Conservation (phyloP, 2,888 invertebrate species). For the Itoplectis maculator region DNA sequence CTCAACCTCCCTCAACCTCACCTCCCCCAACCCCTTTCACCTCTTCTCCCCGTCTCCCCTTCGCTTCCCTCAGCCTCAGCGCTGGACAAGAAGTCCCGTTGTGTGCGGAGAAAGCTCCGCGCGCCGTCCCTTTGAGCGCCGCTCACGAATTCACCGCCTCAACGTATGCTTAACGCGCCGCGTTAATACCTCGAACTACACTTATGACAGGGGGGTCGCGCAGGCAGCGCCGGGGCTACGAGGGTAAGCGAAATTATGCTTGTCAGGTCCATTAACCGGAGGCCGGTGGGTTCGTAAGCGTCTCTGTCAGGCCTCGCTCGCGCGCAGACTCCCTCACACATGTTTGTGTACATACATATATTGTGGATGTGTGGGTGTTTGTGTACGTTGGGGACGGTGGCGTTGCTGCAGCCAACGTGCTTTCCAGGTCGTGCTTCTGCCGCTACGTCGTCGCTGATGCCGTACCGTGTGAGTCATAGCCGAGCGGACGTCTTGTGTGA, state of each 20-base stretch:
- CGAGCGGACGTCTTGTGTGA: slow-evolving; percentile 51
- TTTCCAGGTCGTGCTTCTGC: slow-evolving; percentile 51
- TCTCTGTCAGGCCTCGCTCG: slow-evolving; percentile 62
- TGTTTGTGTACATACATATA: slow-evolving; percentile 5
- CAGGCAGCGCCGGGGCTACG: slow-evolving; percentile 75
- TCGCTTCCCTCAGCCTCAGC: background rate
- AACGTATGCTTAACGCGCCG: slow-evolving; percentile 75
- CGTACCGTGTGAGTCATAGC: slow-evolving; percentile 56
- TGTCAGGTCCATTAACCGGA: slow-evolving; percentile 81
- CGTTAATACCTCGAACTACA: slow-evolving; percentile 76
- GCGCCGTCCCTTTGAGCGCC: slow-evolving; percentile 65
- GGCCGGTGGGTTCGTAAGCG: slow-evolving; percentile 70
- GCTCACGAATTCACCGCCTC: slow-evolving; percentile 74
- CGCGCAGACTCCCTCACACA: slow-evolving; percentile 45
- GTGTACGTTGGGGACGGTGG: too few species aligned
- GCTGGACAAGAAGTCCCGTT: slow-evolving; percentile 55
- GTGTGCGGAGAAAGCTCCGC: slow-evolving; percentile 44
- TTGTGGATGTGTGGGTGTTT: background rate
- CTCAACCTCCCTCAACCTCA: too few species aligned
- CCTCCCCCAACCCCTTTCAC: too few species aligned
- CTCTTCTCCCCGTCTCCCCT: slow-evolving; percentile 58
- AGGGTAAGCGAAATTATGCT: slow-evolving; percentile 82
- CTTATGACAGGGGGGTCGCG: slow-evolving; percentile 79
- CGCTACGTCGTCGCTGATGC: slow-evolving; percentile 47
- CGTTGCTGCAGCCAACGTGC: background rate